Base-by-base conservation (phyloP, 2,797 vertebrate genomes). In the Carduelis carduelis region DNA sequence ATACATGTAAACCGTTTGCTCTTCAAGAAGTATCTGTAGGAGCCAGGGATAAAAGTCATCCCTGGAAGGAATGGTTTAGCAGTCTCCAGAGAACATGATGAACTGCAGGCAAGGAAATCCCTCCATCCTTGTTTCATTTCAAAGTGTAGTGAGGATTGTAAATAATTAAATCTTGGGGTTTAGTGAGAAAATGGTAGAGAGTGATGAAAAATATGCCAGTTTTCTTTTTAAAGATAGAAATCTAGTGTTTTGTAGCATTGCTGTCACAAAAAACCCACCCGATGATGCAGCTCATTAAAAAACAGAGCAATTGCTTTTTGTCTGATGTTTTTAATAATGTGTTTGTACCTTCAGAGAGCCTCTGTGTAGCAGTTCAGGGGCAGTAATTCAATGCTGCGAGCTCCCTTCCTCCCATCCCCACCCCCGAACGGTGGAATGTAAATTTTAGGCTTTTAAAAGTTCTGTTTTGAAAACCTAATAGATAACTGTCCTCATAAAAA, bases 41-140 rank as follows among this genome's bases (percentile, higher is more conserved):
- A 96, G 85, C 74, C 77, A 74, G 87, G 87, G 90, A 94, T 96
- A 94, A 96, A 95, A 96, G 92, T 91, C 93, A 93, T 95, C 87
- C 87, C 91, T 95, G 94, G 89, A 93, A 96, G 85, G 87, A 96
- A 96, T 32, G 80, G 91, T 95, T 95, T 96, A 96, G 87, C 80
- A 74, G 83, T 94, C 93, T 96, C 93, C 87, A 94, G 95, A 96
- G 96, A 92, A 89, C 87, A 80, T 55, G 74, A 92, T 86, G 89
- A 96, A 95, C 89, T 91, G 89, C 91, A 90, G 87, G 76, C 95
- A 93, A 96, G 94, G 91, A 96, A 97, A 97, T 96, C 96, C 95
- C 70, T 95, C 95, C 83, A 93, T 94, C 91, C 85, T 85, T 95
- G 93, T 93, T 97, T 96, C 94, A 96, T 93, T 96, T 96, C 94